Conservation (phyloP, 2,888 invertebrate genomes). For the Rugalucina vietnamica region DNA sequence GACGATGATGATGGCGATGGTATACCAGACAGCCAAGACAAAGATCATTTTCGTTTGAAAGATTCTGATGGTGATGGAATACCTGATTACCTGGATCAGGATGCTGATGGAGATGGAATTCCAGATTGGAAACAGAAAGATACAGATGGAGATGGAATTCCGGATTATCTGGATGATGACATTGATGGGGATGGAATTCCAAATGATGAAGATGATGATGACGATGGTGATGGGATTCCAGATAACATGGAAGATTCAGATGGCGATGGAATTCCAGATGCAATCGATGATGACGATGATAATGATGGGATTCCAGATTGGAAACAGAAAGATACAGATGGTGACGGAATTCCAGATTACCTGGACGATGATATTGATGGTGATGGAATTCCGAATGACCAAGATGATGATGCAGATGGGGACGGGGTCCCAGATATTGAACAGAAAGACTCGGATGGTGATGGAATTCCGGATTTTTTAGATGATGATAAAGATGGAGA, state of each 20-base stretch:
- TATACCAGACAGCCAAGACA: constrained; percentile 76
- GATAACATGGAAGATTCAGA: constrained; percentile 68
- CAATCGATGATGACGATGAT: constrained; percentile 69
- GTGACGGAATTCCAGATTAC: constrained; percentile 81
- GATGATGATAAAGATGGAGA: constrained; percentile 77
- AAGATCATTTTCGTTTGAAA: constrained; percentile 67
- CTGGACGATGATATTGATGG: constrained; percentile 77
- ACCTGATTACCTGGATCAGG: constrained; percentile 65
- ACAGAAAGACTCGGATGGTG: constrained; percentile 75
- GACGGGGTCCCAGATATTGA: constrained; percentile 72
- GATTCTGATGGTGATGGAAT: constrained; percentile 78
- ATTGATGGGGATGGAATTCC: constrained; percentile 77
- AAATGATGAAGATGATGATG: constrained; percentile 71
- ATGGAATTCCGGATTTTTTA: constrained; percentile 77
- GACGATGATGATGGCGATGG: constrained; percentile 79
- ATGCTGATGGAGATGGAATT: constrained; percentile 74
- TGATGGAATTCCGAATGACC: constrained; percentile 79
- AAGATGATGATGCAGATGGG: constrained; percentile 77
- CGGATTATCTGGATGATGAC: constrained; percentile 73
- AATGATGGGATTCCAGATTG: constrained; percentile 77
- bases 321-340: constrained; percentile 72
- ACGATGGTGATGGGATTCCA: constrained; percentile 78
- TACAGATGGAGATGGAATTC: constrained; percentile 78
- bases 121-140: constrained; percentile 75
- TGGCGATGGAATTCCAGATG: constrained; percentile 77